Base-by-base conservation (phyloP, 2,797 vertebrate species). In the Manis javanica region DNA sequence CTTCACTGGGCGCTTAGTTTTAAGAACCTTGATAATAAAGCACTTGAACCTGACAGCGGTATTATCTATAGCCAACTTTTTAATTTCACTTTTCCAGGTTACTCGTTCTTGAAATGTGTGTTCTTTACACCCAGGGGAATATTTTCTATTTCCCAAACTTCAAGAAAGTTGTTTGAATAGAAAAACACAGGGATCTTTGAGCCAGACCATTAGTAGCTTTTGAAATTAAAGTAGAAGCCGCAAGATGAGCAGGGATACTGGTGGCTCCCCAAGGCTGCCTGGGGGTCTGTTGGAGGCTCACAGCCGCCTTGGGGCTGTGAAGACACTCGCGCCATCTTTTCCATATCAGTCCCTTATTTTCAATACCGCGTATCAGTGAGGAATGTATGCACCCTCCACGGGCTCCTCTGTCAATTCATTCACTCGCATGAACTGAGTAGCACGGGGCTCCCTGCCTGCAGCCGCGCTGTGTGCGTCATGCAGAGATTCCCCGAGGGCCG, bases 401-500 rank as follows among this genome's bases (percentile, higher is more conserved):
- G 0, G 21, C 42, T 49, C 29, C 34, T 53, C 31, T 18, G 26
- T 21, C 23, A 1, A 12, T 46, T 16, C 26, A 39, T 61, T 37
- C 34, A 24, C 61, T 72, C 15, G 84, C 3, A 5, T 16, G 74
- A 72, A 46, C 0, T 2, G 59, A 83, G 21, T 18, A 42, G 12
- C 2, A 9, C 11, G 1, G 59, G 1, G n/a, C 19, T 72, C 14
- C 1, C 31, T 23, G 8, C 0, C 0, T 4, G 24, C 42, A 63
- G 66, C 51, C 15, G 2, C 0, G 0, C 26, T 11, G 3, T 13
- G 55, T 10, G 9, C 66, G 53, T 1, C 0, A 1, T 11, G 34
- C n/a, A 2, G 2, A 13, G 77, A 10, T 39, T 53, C 7, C 23
- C 71, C 57, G 4, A 10, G 26, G 16, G 23, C 51, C 24, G 0